Base-by-base conservation (phyloP, 2,797 vertebrate genomes). In the Hippocampus kuda region DNA sequence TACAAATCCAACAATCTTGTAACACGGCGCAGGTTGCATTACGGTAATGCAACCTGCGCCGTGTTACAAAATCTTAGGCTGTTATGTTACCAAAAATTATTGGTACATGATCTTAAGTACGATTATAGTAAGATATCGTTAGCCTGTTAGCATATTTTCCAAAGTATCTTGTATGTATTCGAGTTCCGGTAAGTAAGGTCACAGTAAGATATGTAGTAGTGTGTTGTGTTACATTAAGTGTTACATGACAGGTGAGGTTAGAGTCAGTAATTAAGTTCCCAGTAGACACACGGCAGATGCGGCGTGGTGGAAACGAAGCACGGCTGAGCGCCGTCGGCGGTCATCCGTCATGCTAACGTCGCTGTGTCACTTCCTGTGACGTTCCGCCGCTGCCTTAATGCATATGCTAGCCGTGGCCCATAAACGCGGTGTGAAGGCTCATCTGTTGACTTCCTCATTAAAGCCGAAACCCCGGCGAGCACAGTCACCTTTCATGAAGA, bases 371-470 rank as follows among this genome's bases (percentile, higher is more conserved):
- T 82, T 84, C 83, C 82, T 76, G 80, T 74, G 82, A 83, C 67
- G 82, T 81, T 71, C 76, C 1, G 71, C 79, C 74, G 72, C 76
- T 72, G 69, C 80, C 77, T 81, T 83, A 82, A 85, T 81, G 82
- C 87, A 77, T 80, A 79, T 82, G 78, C 75, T 78, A 73, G 77
- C 73, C 68, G 27, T 77, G 66, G 27, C 56, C 80, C 81, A 83
- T 85, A 83, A 88, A 87, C 75, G 82, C 79, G 75, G 82, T 81
- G 82, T 77, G 86, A 84, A 73, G 80, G 79, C 80, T 83, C 72
- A 84, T 86, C 81, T 75, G 81, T 77, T 74, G 79, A 78, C 81
- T 79, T 87, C 85, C 86, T 89, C 86, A 87, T 87, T 87, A 87
- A 80, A 75, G 79, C 59, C 56, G 59, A 86, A 77, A 77, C 83